Base-by-base conservation (phyloP, 2,888 invertebrate species). In the Papilio demoleus region DNA sequence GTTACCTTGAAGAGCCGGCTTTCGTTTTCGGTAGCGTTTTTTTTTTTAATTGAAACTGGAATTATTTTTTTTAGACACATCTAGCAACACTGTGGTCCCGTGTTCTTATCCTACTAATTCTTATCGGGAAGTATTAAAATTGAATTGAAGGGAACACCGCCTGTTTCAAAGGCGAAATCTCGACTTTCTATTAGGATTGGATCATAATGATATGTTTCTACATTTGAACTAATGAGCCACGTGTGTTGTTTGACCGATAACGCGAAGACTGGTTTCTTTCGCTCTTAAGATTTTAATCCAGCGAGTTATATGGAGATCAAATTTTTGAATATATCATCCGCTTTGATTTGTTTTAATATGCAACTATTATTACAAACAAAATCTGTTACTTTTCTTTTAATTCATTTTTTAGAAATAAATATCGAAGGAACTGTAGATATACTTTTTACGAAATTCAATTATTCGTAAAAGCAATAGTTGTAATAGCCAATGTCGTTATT, bases 1-100 rank as follows among this genome's bases (percentile, higher is more conserved):
- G 88, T 88, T 86, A 79, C 79, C 75, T 77, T 78, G 59, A 81
- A 81, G 78, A 80, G 79, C 81, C 88, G 85, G 80, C 85, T 85
- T 83, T 84, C 79, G 74, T 78, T 84, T 85, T 88, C 92, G 88
- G 92, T 86, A 90, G 92, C 92, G 75, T 85, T 83, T 81, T 85
- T 83, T 80, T 31, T 31, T 31, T 31, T 77, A 17, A 80, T 78
- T 74, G 78, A 81, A 80, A 79, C 77, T 77, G 69, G 72, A 71
- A 72, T 72, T 72, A 60, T 40, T 63, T 63, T 56, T 31, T 68
- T 69, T 47, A 19, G 9, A 38, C 40, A 19, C 27, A 59, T 59
- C 56, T 60, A 38, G 60, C 59, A 65, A 50, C 68, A 60, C 60
- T 65, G 65, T 65, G 69, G 65, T 69, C 60, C 27, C 31, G 34